Base-by-base conservation (phyloP, 2,797 vertebrate species). In the Neosalanx taihuensis region DNA sequence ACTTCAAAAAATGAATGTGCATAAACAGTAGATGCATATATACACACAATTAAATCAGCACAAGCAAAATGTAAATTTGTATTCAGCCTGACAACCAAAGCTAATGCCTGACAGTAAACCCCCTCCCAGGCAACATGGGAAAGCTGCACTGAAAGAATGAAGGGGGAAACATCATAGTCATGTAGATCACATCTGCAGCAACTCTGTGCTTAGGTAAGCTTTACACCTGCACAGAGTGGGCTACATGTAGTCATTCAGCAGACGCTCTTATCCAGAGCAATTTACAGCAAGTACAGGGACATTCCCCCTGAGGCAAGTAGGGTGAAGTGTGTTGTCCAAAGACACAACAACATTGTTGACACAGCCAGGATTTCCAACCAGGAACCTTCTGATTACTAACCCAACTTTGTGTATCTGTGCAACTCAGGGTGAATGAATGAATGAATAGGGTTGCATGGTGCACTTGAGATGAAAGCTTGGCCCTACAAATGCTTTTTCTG, bases 81-180 rank as follows among this genome's bases (percentile, higher is more conserved):
- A 31, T 72, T 84, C 77, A 80, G 76, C 79, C 35, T 49, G 63
- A 73, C 65, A 76, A 67, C 81, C 64, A 63, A 79, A 72, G 81
- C 30, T 53, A 67, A 35, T 6, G 30, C 33, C 51, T 78, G 63
- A 71, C 62, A 72, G 76, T 76, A 71, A 64, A 63, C 70, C 26
- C 35, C 62, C 67, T 56, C 26, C 64, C 71, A 78, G 63, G 67
- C 72, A 81, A 72, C 63, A 70, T 72, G 30, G 78, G 75, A 60
- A 61, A 56, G 41, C 12, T 46, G 41, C 41, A 46, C 1, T 46
- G 41, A 46, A 46, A 46, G 41, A 1, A 12, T 46, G 12, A 3
- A 41, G 37, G 26, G 71, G 73, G 64, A 82, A 81, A 76, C 73
- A 69, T 71, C 69, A 76, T 62, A 79, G 77, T 74, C 82, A 56